phyloP scores from a whole-genome alignment of 2,113 vertebrate genomes.

The Neotoma lepida region DNA sequence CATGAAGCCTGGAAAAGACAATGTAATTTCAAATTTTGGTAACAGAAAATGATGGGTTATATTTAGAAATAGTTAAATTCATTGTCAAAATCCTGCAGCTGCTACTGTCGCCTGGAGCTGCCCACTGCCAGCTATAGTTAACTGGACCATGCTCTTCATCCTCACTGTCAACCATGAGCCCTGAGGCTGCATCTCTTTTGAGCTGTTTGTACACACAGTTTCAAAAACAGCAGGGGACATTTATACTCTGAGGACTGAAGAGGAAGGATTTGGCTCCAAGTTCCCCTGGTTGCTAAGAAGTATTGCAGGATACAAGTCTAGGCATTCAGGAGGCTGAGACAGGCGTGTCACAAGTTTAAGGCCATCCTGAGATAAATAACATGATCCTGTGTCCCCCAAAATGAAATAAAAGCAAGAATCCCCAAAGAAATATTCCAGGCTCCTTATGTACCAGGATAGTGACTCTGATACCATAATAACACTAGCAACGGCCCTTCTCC shows the following conservation, averaged over 20 bases:
- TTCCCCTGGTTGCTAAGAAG: neutral
- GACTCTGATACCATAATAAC: neutral
- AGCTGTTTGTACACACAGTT: neutral
- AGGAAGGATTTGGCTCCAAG: neutral
- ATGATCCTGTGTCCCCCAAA: accelerated
- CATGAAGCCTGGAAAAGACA: neutral
- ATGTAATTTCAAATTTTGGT: neutral
- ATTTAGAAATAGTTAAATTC: constrained; percentile 43
- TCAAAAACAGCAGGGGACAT: neutral
- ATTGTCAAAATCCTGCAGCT: neutral
- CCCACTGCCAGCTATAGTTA: neutral
- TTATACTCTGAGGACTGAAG: neutral
- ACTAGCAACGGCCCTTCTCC: neutral
- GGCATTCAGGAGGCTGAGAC: neutral
- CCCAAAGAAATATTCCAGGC: neutral
- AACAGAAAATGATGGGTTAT: neutral
- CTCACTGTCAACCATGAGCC: neutral
- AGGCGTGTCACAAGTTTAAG: neutral
- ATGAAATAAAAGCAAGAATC: neutral
- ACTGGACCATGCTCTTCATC: neutral
- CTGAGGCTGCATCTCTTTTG: no score
- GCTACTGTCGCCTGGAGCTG: neutral
- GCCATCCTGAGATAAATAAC: neutral
- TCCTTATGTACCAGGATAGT: neutral
- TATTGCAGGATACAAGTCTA: neutral